Base-by-base conservation (phyloP, 35 echinoderm and acorn worm genomes). In the Apostichopus japonicus region DNA sequence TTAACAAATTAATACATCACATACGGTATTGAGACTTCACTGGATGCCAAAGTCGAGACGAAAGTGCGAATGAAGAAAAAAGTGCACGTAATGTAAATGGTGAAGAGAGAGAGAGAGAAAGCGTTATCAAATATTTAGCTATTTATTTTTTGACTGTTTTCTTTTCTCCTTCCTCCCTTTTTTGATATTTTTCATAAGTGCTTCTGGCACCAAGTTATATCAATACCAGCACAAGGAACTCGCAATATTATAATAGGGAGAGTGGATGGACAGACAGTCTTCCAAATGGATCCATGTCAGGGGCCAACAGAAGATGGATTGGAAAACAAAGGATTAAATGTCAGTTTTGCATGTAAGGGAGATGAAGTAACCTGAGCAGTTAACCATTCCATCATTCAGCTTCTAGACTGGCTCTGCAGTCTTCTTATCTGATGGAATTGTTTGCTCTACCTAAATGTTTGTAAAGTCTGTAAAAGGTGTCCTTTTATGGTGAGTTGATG, bases 271-370 rank as follows among this genome's bases (percentile, higher is more conserved):
- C 79, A 27, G 2, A 3, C n/a, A 53, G 19, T 83, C 15, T 17
- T 13, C 79, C 33, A 83, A 83, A 54, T n/a, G 79, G 44, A 83
- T 83, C 63, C 19, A 52, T 33, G 79, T 55, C 9, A 33, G 79
- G 54, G 79, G 79, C 27, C 24, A 55, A 83, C 2, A 15, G n/a
- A 83, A 13, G 63, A 55, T 19, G 8, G 51, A 11, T 55, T 52
- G 54, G 9, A 79, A 55, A 83, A 83, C 13, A 55, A 83, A 55
- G 52, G 10, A 54, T 54, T 83, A 83, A 55, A 55, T 55, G 52
- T 54, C 79, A 15, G 10, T 83, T 54, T 83, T 17, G 54, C 10
- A 83, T 44, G 52, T 55, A 24, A 83, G 79, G 2, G 27, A 17
- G 79, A 53, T 17, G 54, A 9, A 55, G 54, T 21, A 55, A 16